Base-by-base conservation (phyloP, 2,888 invertebrate genomes). In the Omphaloscelis lunosa region DNA sequence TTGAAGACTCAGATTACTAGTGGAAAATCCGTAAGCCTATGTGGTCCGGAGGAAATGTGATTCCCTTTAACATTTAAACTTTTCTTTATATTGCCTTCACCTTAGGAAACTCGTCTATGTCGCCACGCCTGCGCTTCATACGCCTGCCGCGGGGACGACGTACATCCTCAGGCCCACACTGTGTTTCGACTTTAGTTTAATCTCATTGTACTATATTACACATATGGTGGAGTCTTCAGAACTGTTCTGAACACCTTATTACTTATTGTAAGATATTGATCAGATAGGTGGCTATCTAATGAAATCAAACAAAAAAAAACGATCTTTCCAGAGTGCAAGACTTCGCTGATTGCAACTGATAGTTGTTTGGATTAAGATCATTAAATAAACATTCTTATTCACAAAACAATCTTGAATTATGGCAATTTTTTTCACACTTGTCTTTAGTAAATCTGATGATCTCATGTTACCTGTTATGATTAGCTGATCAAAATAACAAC, bases 151-250 rank as follows among this genome's bases (percentile, higher is more conserved):
- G 67, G 85, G 41, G 72, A 68, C 59, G 82, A 73, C 45, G 72
- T 63, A 45, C 83, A 81, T 83, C 83, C 83, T 83, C 83, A 68
- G 83, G 85, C 70, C 34, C 72, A 73, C 83, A 85, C 83, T 83
- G 82, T 45, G 72, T 73, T 82, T 83, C 82, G 77, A 83, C 41
- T 77, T 85, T 34, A 77, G 56, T 81, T 82, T 67, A 77, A 71
- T 78, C 75, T 72, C 67, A 69, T 72, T 83, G 72, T 12, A 72
- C 69, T 79, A 75, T 63, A 72, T 77, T 53, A 81, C 17, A 72
- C 56, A 79, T 62, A 66, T 17, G 67, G 34, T 62, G 63, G 48
- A 29, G 12, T 17, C 1, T 63, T 65, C 68, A 41, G 53, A 59
- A 56, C 17, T 59, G 15, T 56, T 66, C 48, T 61, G 41, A 65